A percentile compares a stretch with the other conserved stretches of the same genome.
Conservation (phyloP, 2,797 vertebrate genomes). For the Peromyscus nudipes region DNA sequence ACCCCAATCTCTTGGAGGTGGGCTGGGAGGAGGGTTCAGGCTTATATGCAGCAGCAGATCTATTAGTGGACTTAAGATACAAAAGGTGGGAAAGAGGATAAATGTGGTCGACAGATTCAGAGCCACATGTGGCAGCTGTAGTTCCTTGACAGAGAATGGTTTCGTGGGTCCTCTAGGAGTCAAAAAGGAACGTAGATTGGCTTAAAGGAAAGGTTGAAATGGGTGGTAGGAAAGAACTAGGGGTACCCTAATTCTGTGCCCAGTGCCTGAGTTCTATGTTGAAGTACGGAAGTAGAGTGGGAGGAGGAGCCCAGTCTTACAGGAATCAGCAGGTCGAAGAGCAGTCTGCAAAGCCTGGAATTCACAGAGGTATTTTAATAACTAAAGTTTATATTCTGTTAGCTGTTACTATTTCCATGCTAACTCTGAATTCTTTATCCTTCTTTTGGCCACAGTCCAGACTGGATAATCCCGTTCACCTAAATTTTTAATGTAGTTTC, state of each 20-base stretch:
- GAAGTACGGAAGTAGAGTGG: background rate
- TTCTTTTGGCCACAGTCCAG: slow-evolving; percentile 46
- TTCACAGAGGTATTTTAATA: background rate
- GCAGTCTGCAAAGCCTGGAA: background rate
- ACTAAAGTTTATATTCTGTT: background rate
- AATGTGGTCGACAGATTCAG: background rate
- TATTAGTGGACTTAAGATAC: background rate
- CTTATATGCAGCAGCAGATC: background rate
- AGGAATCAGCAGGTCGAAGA: background rate
- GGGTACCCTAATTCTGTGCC: background rate
- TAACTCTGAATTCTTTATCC: slow-evolving; percentile 27
- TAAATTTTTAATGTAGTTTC: slow-evolving; percentile 75
- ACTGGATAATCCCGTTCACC: slow-evolving; percentile 58
- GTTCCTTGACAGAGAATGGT: background rate
- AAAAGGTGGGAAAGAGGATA: background rate
- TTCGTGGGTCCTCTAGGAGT: background rate
- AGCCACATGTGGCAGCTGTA: background rate
- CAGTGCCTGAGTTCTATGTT: too few species aligned
- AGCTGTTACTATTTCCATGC: slow-evolving; percentile 5
- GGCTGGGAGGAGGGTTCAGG: background rate
- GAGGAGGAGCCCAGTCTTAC: background rate
- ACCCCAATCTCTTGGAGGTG: background rate
- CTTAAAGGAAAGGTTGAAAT: background rate
- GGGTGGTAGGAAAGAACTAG: background rate
- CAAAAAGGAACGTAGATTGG: background rate